phyloP scores from a whole-genome alignment of 1,140 invertebrate species.

The Listronotus bonariensis region DNA sequence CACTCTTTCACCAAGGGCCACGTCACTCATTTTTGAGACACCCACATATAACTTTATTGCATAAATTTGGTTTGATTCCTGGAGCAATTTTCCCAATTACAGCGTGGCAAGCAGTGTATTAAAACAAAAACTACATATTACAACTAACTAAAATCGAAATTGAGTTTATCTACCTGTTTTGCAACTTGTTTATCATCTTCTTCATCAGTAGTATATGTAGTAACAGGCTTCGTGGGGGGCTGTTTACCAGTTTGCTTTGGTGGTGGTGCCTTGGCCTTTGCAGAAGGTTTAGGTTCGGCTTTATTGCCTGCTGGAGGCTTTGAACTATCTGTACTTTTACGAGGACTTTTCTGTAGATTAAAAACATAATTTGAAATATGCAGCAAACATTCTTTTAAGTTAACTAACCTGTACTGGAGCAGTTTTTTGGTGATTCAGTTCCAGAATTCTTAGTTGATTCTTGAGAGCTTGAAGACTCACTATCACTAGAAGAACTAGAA shows the following conservation, averaged over 20 bases:
- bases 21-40: no score
- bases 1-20: no score
- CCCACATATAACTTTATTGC: no score
- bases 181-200: slow-evolving; percentile 56
- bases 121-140: background rate
- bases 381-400: no score
- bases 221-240: background rate
- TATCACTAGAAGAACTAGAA: slow-evolving; percentile 27
- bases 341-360: slow-evolving; percentile 15
- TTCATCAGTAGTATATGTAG: slow-evolving; percentile 55
- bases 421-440: slow-evolving; percentile 15
- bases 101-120: background rate
- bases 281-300: background rate
- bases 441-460: slow-evolving; percentile 18
- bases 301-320: slow-evolving; percentile 5
- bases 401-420: slow-evolving; percentile 13
- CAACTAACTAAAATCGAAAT: background rate
- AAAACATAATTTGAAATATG: background rate
- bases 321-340: slow-evolving; percentile 19
- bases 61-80: no score
- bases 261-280: slow-evolving; percentile 2
- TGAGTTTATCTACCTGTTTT: slow-evolving; percentile 53
- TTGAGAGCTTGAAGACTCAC: slow-evolving; percentile 23
- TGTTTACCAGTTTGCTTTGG: slow-evolving; percentile 14
- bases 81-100: background rate